phyloP scores from a whole-genome alignment of 2,888 invertebrate species.

The Agrilus cyanescens region DNA sequence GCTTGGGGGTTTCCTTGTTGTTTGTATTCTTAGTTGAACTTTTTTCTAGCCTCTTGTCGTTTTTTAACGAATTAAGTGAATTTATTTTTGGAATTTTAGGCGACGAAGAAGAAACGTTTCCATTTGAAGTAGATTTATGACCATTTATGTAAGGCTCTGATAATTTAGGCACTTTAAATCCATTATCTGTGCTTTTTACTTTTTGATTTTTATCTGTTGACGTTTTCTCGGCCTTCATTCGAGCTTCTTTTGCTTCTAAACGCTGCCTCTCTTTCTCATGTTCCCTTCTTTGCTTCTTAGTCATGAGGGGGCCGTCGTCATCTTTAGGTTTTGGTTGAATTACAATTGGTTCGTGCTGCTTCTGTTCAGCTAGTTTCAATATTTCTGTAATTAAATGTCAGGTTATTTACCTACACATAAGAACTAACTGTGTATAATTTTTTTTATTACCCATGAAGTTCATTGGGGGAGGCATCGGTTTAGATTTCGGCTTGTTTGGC shows the following conservation, averaged over 20 bases:
- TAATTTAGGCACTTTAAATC: too few relatives aligned
- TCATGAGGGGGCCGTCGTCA: constrained; percentile 59
- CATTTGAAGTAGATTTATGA: too few relatives aligned
- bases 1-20: too few relatives aligned
- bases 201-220: constrained; percentile 7
- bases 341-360: constrained; percentile 67
- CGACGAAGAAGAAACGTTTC: too few relatives aligned
- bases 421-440: neutral
- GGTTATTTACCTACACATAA: neutral
- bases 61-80: too few relatives aligned
- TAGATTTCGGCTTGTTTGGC: constrained; percentile 41
- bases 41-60: too few relatives aligned
- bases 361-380: constrained; percentile 70
- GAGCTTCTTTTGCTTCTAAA: constrained; percentile 41
- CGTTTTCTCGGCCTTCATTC: constrained; percentile 16
- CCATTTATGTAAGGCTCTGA: too few relatives aligned
- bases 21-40: too few relatives aligned
- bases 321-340: constrained; percentile 41
- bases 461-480: constrained; percentile 57
- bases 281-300: constrained; percentile 68
- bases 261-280: constrained; percentile 58
- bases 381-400: constrained; percentile 41
- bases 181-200: constrained; percentile 4
- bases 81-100: too few relatives aligned
- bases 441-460: constrained; percentile 50